Evolutionary conservation across 2,113 vertebrate genomes (phyloP).

Genomic region (Macquaria australasica): DNA sequence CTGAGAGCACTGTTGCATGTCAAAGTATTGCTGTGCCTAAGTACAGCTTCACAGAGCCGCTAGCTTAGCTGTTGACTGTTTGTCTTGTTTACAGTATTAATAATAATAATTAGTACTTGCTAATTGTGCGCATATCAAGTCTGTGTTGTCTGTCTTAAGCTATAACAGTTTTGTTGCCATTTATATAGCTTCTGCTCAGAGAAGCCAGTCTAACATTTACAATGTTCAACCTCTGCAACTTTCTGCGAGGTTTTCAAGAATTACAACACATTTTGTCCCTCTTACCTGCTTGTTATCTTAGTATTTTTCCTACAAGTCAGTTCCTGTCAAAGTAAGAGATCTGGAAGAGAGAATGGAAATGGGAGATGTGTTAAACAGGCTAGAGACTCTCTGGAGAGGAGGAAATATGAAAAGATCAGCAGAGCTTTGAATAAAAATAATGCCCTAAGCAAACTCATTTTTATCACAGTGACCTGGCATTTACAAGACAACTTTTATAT

Average conservation of each 20-base stretch:
- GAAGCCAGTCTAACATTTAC: not conserved
- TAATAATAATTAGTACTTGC: not conserved
- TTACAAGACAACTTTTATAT: constrained; percentile 54
- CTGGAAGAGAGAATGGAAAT: not conserved
- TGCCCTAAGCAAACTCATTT: constrained; percentile 49
- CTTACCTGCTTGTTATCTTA: not conserved
- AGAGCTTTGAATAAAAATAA: constrained; percentile 47
- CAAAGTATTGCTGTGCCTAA: not conserved
- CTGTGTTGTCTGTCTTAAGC: not conserved
- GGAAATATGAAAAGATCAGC: constrained; percentile 41
- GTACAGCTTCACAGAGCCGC: not conserved
- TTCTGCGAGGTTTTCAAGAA: not conserved
- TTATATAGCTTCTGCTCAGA: not conserved
- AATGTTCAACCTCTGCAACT: not conserved
- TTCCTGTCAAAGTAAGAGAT: constrained; percentile 17
- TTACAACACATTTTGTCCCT: not conserved
- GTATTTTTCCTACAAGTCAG: not conserved
- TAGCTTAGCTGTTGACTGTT: not conserved
- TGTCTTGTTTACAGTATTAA: not conserved
- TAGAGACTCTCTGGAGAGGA: not conserved
- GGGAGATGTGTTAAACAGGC: constrained; percentile 15
- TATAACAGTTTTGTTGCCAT: not conserved
- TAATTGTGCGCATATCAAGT: not conserved
- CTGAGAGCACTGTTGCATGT: no score
- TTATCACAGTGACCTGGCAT: constrained; percentile 60